Evolutionary conservation across 2,888 invertebrate genomes (phyloP), one percentile per base, ranked within the genome.

Genomic region (Drosophila multiciliata): DNA sequence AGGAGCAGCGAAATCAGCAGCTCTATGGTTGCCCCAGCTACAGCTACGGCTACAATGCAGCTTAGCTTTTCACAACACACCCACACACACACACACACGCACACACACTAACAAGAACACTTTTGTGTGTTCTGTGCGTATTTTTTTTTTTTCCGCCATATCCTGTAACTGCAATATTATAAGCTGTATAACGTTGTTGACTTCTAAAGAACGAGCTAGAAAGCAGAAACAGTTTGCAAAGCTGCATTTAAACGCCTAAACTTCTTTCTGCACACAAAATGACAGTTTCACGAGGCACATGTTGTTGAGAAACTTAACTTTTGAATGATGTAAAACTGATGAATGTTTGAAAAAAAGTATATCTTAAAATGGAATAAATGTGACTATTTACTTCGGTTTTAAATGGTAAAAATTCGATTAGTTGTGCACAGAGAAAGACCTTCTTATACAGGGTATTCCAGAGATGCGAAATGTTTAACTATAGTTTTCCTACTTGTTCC

Each of bases 151-250:
- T 50, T 33, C 50, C 65, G 36, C 48, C 49, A 75, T 80, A 66
- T 78, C 66, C 76, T 71, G 61, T 72, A 67, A 75, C 40, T 58
- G 32, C 49, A 20, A 64, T 59, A 64, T 70, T 55, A 67, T 69
- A 66, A 60, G 52, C 50, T 66, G 74, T 48, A 59, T 52, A 26
- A 68, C 55, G 35, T 66, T 40, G 60, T 49, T 55, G 71, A 50
- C 50, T 52, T 36, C 36, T n/a, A 33, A 32, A 7, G 36, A 45
- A 70, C 11, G 29, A 26, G 20, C 20, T 45, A 2, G 8, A 42
- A 17, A 17, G 26, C 45, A 0, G 8, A 0, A 38, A 38, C 54
- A 5, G 33, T 60, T 70, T 17, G 8, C 53, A 45, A 68, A 69
- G 59, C 52, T 36, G 38, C n/a, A 68, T 69, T 59, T 59, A 52